Evolutionary conservation across 2,113 vertebrate species (phyloP), one percentile per base, ranked within the genome.

Genomic region (Myotis brandtii): DNA sequence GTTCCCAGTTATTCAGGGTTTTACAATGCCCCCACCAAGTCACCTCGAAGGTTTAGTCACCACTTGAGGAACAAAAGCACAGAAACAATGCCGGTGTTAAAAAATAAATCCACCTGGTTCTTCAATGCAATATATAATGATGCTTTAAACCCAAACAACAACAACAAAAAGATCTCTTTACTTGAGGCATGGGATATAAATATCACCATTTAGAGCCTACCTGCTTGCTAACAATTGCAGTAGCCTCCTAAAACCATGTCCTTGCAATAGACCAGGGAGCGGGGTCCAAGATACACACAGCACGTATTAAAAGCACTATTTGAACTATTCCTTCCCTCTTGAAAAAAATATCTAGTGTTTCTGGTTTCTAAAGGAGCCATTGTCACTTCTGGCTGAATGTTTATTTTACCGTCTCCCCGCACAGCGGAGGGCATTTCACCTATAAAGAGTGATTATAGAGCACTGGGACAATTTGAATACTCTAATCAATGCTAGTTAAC

Each of bases 401-500:
- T 98, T 98, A 97, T 98, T 98, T 98, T 98, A 97, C 92, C 79
- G 95, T 95, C 97, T 97, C 97, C 96, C 96, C 72, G 96, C 95
- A 89, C 87, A 87, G 96, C 56, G 40, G 96, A 97, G 96, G 97
- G 93, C 95, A 98, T 97, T 98, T 94, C 96, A 97, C 98, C 97
- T 98, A 97, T 95, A 98, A 98, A 98, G 97, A 97, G 93, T 93
- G 97, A 98, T 97, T 98, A 96, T n/a, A 95, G 90, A 96, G 94
- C 90, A 14, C 92, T 56, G 96, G 95, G 94, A 96, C 93, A 97
- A 98, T 98, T 90, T 98, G 98, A 98, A 98, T 98, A 96, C 96
- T 94, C 97, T 97, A 98, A 98, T 98, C 98, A 98, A 97, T 97
- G 98, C 95, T 96, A 92, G 97, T 97, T 98, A 98, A 97, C 95